Evolutionary conservation across 2,113 vertebrate species (phyloP).

Genomic region (Tachycineta bicolor): DNA sequence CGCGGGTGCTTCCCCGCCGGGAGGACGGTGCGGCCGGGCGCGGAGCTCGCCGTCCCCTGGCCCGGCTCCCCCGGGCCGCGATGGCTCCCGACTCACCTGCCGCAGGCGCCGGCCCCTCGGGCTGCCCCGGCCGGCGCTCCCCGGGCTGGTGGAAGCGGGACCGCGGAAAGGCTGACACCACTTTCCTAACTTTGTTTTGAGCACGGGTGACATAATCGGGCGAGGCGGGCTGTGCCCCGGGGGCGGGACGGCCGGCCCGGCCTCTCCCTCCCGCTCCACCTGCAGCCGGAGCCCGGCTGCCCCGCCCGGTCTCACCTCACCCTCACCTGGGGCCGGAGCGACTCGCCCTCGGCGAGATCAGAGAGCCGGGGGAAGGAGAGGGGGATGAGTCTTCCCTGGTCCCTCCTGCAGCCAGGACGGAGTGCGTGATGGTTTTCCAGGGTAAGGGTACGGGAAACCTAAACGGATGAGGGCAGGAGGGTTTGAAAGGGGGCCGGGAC

Average conservation of each 20-base stretch:
- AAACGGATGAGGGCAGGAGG: accelerated
- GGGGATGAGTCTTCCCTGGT: too few relatives aligned
- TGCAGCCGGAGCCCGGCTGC: not conserved
- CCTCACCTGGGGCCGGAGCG: not conserved
- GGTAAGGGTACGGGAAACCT: not conserved
- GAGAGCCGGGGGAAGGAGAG: not conserved
- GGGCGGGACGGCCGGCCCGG: not conserved
- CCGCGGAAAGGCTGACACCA: not conserved
- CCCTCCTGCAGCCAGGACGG: not conserved
- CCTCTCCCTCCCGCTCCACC: not conserved
- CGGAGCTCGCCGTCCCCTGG: accelerated
- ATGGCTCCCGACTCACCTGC: not conserved
- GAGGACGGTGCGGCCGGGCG: not conserved
- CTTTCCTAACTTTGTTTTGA: not conserved
- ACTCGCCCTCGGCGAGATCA: not conserved
- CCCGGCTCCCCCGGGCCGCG: accelerated
- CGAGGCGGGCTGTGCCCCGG: not conserved
- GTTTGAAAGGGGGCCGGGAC: too few relatives aligned
- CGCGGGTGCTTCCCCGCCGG: not conserved
- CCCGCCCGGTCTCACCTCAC: not conserved
- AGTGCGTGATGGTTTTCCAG: accelerated
- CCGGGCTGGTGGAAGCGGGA: not conserved
- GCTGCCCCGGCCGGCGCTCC: not conserved
- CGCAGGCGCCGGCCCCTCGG: too few relatives aligned
- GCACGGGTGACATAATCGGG: not conserved